Evolutionary conservation across 2,888 invertebrate genomes (phyloP).

Genomic region (Sturmia bella): DNA sequence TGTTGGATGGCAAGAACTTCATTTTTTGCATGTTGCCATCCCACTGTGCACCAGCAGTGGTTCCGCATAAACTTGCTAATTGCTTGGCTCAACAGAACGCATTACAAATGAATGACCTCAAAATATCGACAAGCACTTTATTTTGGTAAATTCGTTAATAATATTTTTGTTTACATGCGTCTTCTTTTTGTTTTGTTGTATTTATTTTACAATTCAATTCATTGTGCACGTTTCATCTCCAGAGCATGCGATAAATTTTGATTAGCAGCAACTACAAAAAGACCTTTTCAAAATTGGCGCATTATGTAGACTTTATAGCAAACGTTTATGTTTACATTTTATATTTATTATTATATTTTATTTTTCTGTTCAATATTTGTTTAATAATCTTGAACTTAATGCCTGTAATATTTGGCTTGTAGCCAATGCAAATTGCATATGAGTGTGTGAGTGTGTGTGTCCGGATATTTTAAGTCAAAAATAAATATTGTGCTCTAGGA

Average conservation of each 20-base stretch:
- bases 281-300: slow-evolving; percentile 28
- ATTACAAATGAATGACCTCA: too few species aligned
- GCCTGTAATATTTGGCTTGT: slow-evolving; percentile 48
- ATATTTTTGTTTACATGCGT: background rate
- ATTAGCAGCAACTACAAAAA: background rate
- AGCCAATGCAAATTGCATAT: slow-evolving; percentile 36
- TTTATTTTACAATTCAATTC: background rate
- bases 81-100: too few species aligned
- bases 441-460: too few species aligned
- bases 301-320: slow-evolving; percentile 29
- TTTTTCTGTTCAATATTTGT: slow-evolving; percentile 32
- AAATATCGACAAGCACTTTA: too few species aligned
- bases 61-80: too few species aligned
- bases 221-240: slow-evolving; percentile 41
- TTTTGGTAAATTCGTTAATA: background rate
- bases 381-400: slow-evolving; percentile 61
- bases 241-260: slow-evolving; percentile 24
- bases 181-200: too few species aligned
- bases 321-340: slow-evolving; percentile 33
- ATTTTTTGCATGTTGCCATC: too few species aligned
- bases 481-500: background rate
- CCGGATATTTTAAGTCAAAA: background rate
- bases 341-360: slow-evolving; percentile 18
- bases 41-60: too few species aligned
- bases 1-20: too few species aligned